These are phyloP conservation scores for Sphaerophoria rueppellii DNA, from an alignment of 2,888 invertebrate genomes.

Conservation along the genomic window DNA sequence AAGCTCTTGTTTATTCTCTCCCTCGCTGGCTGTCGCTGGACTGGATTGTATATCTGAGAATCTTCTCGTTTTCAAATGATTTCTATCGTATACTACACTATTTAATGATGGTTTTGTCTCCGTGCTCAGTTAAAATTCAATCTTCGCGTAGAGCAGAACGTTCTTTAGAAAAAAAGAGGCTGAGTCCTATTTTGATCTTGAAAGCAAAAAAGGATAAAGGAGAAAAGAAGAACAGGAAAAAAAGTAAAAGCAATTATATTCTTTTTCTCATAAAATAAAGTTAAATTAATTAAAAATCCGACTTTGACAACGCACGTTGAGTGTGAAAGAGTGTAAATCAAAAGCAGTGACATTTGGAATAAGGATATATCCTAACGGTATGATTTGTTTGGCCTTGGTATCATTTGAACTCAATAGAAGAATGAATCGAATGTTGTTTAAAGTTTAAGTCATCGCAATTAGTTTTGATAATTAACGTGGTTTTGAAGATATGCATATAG, in stretches of 20 bases:
- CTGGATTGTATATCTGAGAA: slow-evolving; percentile 50
- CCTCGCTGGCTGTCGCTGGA: slow-evolving; percentile 23
- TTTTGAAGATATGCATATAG: too few species aligned
- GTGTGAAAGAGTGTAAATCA: too few species aligned
- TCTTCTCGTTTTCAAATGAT: slow-evolving; percentile 59
- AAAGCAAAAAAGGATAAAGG: slow-evolving; percentile 15
- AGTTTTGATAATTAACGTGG: too few species aligned
- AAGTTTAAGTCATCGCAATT: too few species aligned
- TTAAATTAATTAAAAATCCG: too few species aligned
- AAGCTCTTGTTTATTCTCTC: slow-evolving; percentile 58
- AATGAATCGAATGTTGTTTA: too few species aligned
- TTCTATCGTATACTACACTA: slow-evolving; percentile 44
- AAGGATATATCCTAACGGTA: too few species aligned
- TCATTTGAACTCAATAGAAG: too few species aligned
- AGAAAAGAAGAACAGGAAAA: slow-evolving; percentile 6
- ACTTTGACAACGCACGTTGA: too few species aligned
- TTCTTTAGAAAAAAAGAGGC: not conserved
- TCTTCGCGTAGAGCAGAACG: slow-evolving; percentile 55
- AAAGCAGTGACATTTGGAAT: too few species aligned
- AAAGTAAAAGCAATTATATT: not conserved
- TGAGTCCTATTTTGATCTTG: not conserved
- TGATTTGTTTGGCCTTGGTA: too few species aligned
- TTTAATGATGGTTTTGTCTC: slow-evolving; percentile 31
- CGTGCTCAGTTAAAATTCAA: slow-evolving; percentile 59
- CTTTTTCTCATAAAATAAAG: too few species aligned